phyloP scores from a whole-genome alignment of 2,113 vertebrate genomes.

The Polyodon spathula region DNA sequence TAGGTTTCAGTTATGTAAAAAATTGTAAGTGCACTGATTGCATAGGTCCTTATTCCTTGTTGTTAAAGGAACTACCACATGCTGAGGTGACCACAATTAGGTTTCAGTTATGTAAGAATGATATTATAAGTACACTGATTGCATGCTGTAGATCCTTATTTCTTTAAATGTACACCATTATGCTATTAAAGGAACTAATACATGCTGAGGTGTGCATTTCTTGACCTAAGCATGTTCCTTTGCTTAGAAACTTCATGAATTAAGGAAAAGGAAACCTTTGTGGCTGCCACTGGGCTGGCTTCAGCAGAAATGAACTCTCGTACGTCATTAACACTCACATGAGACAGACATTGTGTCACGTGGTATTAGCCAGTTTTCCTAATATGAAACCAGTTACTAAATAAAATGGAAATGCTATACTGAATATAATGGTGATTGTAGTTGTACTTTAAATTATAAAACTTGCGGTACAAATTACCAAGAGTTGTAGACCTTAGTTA shows the following conservation, averaged over 20 bases:
- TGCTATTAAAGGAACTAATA: background rate
- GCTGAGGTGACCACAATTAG: background rate
- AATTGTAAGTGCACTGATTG: background rate
- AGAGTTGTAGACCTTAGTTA: too few species aligned
- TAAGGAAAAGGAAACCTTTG: background rate
- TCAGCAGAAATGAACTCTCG: background rate
- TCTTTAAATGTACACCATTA: background rate
- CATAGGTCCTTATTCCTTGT: background rate
- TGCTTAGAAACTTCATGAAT: background rate
- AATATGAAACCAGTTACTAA: too few species aligned
- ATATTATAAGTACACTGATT: background rate
- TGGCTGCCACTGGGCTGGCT: background rate
- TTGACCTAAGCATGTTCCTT: background rate
- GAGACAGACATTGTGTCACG: too few species aligned
- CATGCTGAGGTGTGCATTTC: background rate
- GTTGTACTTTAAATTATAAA: too few species aligned
- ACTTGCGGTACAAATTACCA: too few species aligned
- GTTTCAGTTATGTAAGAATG: background rate
- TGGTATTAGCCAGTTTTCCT: too few species aligned
- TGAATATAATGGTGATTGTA: too few species aligned
- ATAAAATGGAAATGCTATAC: too few species aligned
- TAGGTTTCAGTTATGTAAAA: background rate
- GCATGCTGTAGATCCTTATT: background rate
- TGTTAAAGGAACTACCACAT: background rate
- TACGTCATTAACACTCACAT: too few species aligned